These are phyloP conservation scores for Podilymbus podiceps DNA, from an alignment of 2,113 vertebrate species.

Conservation along the genomic window DNA sequence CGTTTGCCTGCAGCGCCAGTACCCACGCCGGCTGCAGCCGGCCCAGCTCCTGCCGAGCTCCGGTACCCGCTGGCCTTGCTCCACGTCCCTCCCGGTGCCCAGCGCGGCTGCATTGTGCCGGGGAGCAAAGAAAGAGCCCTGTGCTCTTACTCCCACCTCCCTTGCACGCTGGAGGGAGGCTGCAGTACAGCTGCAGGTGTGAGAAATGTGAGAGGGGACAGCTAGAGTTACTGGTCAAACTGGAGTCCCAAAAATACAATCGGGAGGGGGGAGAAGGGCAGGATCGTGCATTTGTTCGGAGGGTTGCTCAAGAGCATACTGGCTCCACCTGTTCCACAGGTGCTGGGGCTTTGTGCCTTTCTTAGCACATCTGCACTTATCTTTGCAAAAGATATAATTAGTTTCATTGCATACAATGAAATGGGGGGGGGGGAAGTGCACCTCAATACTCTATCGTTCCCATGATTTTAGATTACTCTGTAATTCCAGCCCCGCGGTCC, in stretches of 20 bases:
- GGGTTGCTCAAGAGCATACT: constrained; percentile 26
- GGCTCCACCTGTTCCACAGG: constrained; percentile 54
- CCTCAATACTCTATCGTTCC: not conserved
- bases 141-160: not conserved
- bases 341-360: constrained; percentile 10
- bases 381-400: constrained; percentile 25
- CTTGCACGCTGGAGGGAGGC: not conserved
- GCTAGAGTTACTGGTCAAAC: constrained; percentile 21
- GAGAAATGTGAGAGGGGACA: constrained; percentile 38
- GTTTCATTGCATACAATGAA: not conserved
- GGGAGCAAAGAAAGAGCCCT: not conserved
- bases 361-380: constrained; percentile 45
- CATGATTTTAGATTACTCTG: not conserved
- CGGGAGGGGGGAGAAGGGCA: constrained; percentile 10
- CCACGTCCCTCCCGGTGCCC: not conserved
- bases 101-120: rapidly evolving
- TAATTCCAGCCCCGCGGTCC: not conserved
- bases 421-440: not conserved
- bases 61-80: not conserved
- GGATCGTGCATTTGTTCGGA: not conserved
- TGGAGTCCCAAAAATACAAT: constrained; percentile 18
- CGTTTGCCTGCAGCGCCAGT: not conserved
- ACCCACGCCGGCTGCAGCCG: not conserved
- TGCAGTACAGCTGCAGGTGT: not conserved
- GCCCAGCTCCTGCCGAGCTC: not conserved